phyloP scores from a whole-genome alignment of 2,888 invertebrate species.

The Adelphocoris suturalis region DNA sequence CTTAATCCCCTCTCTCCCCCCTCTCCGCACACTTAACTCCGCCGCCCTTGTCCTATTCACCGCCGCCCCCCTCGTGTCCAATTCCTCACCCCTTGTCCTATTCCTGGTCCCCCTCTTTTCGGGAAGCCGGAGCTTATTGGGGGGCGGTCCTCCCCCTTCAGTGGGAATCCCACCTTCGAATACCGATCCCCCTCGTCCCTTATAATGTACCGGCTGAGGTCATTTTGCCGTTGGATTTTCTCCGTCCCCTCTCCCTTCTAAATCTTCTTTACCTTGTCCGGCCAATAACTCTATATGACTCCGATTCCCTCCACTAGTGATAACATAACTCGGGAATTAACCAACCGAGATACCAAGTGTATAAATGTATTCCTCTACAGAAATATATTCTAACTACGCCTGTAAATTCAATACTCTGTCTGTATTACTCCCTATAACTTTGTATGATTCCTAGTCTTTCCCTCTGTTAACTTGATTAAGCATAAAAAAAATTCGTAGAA shows the following conservation, averaged over 20 bases:
- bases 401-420: too few relatives aligned
- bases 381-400: too few relatives aligned
- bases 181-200: not conserved
- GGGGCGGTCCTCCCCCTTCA: not conserved
- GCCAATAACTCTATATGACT: not conserved
- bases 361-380: too few relatives aligned
- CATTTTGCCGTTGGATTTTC: conserved; percentile 5
- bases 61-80: not conserved
- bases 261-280: not conserved
- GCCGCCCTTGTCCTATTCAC: not conserved
- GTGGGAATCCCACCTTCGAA: not conserved
- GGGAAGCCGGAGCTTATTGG: conserved; percentile 8
- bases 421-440: too few relatives aligned
- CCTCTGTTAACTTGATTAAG: too few relatives aligned
- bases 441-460: too few relatives aligned
- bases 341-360: too few relatives aligned
- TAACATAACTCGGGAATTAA: too few relatives aligned
- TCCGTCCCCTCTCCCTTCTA: not conserved
- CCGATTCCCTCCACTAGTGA: too few relatives aligned
- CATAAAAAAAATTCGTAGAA: too few relatives aligned
- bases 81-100: not conserved
- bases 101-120: not conserved
- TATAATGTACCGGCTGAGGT: conserved; percentile 7
- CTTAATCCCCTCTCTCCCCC: not conserved
- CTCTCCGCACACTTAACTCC: not conserved